A percentile compares a stretch with the other conserved stretches of the same genome.
phyloP scores from a whole-genome alignment of 2,797 vertebrate genomes.

The Distichodus sexfasciatus region DNA sequence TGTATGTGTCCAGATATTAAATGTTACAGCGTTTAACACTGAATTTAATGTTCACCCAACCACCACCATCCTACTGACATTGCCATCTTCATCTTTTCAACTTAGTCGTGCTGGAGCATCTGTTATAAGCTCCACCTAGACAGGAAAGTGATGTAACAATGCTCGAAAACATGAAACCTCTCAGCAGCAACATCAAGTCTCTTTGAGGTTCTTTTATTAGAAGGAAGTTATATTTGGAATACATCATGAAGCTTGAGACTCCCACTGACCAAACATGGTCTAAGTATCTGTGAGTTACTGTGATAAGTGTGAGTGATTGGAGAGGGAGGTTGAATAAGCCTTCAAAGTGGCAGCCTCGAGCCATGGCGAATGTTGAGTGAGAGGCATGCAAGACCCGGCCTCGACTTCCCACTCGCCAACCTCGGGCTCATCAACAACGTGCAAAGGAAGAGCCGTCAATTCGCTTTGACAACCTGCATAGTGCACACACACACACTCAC shows the following conservation, averaged over 20 bases:
- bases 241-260: not conserved
- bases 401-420: constrained; percentile 16
- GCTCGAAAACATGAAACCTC: too few relatives aligned
- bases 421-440: constrained; percentile 40
- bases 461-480: constrained; percentile 41
- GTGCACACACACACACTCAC: too few relatives aligned
- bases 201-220: too few relatives aligned
- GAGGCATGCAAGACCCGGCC: constrained; percentile 21
- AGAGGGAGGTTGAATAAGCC: constrained; percentile 28
- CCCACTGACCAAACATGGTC: not conserved
- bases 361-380: constrained; percentile 32
- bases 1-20: too few relatives aligned
- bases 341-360: constrained; percentile 13
- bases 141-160: too few relatives aligned
- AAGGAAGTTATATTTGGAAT: not conserved
- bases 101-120: too few relatives aligned
- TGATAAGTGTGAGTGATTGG: constrained; percentile 4
- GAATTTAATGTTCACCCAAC: too few relatives aligned
- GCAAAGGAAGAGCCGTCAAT: constrained; percentile 40
- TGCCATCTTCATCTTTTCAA: too few relatives aligned
- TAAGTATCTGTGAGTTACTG: not conserved
- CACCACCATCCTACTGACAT: too few relatives aligned
- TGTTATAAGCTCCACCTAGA: too few relatives aligned
- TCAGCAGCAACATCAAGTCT: not conserved
- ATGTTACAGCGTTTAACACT: too few relatives aligned